A percentile compares a stretch with the other conserved stretches of the same genome.
These are phyloP conservation scores for Anastatus disparis DNA, from an alignment of 1,140 invertebrate species.

Conservation along the genomic window DNA sequence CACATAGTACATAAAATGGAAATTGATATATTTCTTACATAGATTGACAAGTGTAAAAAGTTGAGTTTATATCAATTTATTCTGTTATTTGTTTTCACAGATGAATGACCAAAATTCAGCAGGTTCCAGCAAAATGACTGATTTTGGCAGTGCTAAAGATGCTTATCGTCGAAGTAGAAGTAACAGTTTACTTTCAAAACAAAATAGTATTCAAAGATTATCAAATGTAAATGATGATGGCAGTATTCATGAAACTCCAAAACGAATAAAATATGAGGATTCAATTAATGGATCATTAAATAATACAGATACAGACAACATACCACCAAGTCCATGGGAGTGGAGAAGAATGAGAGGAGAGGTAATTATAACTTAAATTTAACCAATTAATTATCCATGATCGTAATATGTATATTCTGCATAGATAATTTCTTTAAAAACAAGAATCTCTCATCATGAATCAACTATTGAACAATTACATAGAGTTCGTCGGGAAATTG, in stretches of 20 bases:
- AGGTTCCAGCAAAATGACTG: slow-evolving; percentile 43
- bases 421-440: slow-evolving; percentile 57
- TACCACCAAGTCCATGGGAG: slow-evolving; percentile 51
- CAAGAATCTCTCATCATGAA: slow-evolving; percentile 61
- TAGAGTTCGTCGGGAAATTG: slow-evolving; percentile 60
- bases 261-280: slow-evolving; percentile 15
- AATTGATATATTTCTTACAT: too few relatives aligned
- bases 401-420: slow-evolving; percentile 1
- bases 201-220: background rate
- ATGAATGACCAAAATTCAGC: slow-evolving; percentile 47
- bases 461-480: slow-evolving; percentile 59
- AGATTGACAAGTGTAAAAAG: too few relatives aligned
- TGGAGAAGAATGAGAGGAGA: slow-evolving; percentile 49
- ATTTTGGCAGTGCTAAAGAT: slow-evolving; percentile 30
- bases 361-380: slow-evolving; percentile 34
- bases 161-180: background rate
- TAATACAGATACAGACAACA: slow-evolving; percentile 13
- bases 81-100: slow-evolving; percentile 35
- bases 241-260: slow-evolving; percentile 25
- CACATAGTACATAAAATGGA: too few relatives aligned
- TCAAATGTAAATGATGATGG: slow-evolving; percentile 3
- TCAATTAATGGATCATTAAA: background rate
- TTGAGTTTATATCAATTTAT: too few relatives aligned
- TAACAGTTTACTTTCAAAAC: background rate
- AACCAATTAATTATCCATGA: background rate